Evolutionary conservation across 1,140 invertebrate species (phyloP).

Genomic region (Mizuhopecten yessoensis): DNA sequence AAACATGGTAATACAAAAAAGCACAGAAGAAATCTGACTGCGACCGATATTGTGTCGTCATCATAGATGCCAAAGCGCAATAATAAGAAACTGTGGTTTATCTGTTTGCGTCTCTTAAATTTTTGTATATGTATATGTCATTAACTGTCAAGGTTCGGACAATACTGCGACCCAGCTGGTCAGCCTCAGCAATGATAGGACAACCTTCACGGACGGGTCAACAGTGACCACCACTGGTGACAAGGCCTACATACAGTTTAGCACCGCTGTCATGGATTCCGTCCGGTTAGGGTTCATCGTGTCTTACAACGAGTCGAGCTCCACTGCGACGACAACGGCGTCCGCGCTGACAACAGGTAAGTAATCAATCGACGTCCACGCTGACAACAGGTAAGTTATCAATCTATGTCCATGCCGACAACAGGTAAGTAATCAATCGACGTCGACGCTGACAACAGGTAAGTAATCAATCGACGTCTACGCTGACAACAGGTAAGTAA

Average conservation of each 20-base stretch:
- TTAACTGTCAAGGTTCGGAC: neutral
- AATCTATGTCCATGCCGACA: too few relatives aligned
- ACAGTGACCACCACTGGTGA: neutral
- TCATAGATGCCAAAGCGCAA: too few relatives aligned
- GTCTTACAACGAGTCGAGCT: neutral
- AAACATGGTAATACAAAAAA: too few relatives aligned
- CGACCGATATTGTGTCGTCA: too few relatives aligned
- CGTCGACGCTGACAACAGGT: too few relatives aligned
- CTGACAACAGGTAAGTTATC: neutral
- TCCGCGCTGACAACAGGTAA: neutral
- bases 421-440: too few relatives aligned
- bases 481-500: too few relatives aligned
- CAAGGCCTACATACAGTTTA: conserved; percentile 1
- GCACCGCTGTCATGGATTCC: neutral
- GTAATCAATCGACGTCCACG: neutral
- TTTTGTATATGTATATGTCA: too few relatives aligned
- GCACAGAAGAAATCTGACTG: too few relatives aligned
- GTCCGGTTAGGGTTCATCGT: neutral
- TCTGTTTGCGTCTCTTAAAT: too few relatives aligned
- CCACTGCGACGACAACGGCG: neutral
- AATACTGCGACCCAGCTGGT: neutral
- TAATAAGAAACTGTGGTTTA: too few relatives aligned
- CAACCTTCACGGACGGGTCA: neutral
- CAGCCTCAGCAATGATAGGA: neutral
- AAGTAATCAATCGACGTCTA: too few relatives aligned